A percentile compares a stretch with the other conserved stretches of the same genome.
phyloP scores from a whole-genome alignment of 2,113 vertebrate species.

The Atherinomorus stipes region DNA sequence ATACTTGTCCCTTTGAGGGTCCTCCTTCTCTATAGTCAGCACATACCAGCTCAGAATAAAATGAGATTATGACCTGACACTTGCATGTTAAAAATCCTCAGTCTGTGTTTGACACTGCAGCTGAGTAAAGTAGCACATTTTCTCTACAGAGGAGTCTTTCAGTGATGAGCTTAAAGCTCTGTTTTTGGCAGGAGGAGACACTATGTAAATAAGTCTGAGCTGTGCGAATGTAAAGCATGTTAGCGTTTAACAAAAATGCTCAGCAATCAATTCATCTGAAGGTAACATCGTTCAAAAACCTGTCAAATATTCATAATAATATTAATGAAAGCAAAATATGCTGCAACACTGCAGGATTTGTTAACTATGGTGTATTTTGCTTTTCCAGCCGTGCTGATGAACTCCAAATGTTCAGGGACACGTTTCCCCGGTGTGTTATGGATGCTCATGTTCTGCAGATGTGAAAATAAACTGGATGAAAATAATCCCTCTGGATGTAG shows the following conservation, averaged over 20 bases:
- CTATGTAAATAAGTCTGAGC: too few relatives aligned
- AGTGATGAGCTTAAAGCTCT: slow-evolving; percentile 20
- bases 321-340: background rate
- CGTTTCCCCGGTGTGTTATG: slow-evolving; percentile 41
- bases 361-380: slow-evolving; percentile 9
- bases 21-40: slow-evolving; percentile 50
- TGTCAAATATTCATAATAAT: background rate
- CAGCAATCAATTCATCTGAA: too few relatives aligned
- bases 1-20: slow-evolving; percentile 47
- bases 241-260: too few relatives aligned
- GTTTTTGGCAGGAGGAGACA: background rate
- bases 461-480: slow-evolving; percentile 23
- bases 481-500: background rate
- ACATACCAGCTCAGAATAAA: slow-evolving; percentile 46
- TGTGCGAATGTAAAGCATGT: too few relatives aligned
- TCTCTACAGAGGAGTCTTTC: slow-evolving; percentile 18
- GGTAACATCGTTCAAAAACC: background rate
- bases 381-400: slow-evolving; percentile 43
- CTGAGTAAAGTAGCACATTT: slow-evolving; percentile 17
- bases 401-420: slow-evolving; percentile 26
- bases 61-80: slow-evolving; percentile 28
- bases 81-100: slow-evolving; percentile 32
- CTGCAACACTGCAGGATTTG: slow-evolving; percentile 20
- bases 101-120: slow-evolving; percentile 6
- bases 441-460: slow-evolving; percentile 27